Conservation (phyloP, 1,140 invertebrate species). For the Cepaea nemoralis region DNA sequence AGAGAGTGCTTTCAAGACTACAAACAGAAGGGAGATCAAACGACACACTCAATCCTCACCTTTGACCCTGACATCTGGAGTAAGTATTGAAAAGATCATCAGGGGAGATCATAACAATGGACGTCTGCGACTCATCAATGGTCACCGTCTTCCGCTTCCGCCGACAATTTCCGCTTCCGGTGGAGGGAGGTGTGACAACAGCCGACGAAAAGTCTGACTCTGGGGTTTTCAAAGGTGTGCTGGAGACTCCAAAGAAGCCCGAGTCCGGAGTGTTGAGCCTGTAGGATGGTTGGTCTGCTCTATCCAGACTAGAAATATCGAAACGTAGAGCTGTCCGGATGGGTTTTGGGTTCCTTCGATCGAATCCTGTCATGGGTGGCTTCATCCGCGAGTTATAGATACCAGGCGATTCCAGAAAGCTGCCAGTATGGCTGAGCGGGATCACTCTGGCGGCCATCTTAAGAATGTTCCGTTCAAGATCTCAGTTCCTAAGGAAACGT, state of each 20-base stretch:
- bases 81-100: constrained; percentile 39
- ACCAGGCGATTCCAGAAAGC: background rate
- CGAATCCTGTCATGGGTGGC: background rate
- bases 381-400: background rate
- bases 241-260: constrained; percentile 1
- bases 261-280: constrained; percentile 28
- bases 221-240: constrained; percentile 27
- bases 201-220: constrained; percentile 13
- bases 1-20: too few species aligned
- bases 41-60: constrained; percentile 29
- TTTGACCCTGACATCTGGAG: constrained; percentile 7
- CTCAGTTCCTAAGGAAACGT: background rate
- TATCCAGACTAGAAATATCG: background rate
- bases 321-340: background rate
- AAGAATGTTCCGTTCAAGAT: background rate
- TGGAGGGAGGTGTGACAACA: background rate
- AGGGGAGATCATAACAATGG: constrained; percentile 38
- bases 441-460: background rate
- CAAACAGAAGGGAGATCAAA: too few species aligned
- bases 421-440: background rate
- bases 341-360: background rate
- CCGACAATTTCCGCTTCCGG: constrained; percentile 13
- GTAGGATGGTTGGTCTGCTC: background rate
- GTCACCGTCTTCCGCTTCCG: constrained; percentile 37
- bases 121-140: constrained; percentile 39